These are phyloP conservation scores for Nomada ruficornis DNA, from an alignment of 2,888 invertebrate species.

Conservation along the genomic window DNA sequence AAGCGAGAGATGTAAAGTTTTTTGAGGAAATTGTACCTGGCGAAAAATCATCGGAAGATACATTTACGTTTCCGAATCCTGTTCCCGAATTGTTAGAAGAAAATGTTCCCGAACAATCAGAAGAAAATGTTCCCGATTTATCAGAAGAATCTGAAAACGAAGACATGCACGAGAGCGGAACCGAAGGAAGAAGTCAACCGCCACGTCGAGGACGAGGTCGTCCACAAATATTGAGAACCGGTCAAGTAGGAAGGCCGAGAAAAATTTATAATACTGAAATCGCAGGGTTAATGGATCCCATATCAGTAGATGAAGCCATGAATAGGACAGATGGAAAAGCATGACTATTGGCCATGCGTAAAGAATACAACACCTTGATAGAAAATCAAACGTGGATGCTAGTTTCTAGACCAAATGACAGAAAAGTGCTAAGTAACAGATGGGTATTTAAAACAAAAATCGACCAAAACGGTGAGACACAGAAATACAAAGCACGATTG, in stretches of 20 bases:
- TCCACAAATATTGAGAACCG: background rate
- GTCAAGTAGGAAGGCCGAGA: constrained; percentile 2
- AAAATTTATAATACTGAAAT: constrained; percentile 9
- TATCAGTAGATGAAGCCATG: background rate
- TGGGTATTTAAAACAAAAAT: too few species aligned
- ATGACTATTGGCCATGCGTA: constrained; percentile 2
- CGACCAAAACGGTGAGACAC: background rate
- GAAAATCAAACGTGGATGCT: constrained; percentile 4
- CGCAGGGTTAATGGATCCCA: background rate
- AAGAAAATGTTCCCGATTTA: too few species aligned
- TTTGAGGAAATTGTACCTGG: background rate
- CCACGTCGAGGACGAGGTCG: background rate
- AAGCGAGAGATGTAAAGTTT: constrained; percentile 56
- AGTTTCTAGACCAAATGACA: background rate
- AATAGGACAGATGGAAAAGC: background rate
- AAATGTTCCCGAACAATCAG: background rate
- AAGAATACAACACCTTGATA: background rate
- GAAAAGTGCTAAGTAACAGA: background rate
- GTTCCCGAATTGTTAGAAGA: background rate
- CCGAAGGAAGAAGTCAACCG: background rate
- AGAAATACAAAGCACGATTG: too few species aligned
- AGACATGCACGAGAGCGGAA: background rate
- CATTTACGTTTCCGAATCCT: background rate
- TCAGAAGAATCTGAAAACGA: background rate
- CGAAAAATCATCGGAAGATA: background rate